Base-by-base conservation (phyloP, 2,797 vertebrate species). In the Xerus rutilus region DNA sequence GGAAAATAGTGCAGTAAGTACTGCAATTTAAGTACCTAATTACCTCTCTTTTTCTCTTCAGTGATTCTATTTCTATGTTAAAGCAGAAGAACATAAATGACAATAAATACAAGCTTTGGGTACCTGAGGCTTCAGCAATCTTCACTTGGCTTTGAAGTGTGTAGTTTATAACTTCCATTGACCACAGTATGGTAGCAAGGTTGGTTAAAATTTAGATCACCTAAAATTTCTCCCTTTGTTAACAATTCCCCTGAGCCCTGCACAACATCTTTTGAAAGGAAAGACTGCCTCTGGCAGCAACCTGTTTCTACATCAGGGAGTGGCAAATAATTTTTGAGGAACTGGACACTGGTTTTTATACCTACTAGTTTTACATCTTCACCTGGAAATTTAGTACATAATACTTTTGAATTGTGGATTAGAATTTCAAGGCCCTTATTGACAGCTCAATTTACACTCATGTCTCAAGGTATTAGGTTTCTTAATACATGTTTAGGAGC, bases 11-110 rank as follows among this genome's bases (percentile, higher is more conserved):
- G 12, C 47, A 70, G 23, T 54, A 77, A 74, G 23, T 79, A 59
- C 15, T 76, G 32, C 11, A 59, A 93, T 89, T 95, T 93, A 92
- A 89, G 83, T 89, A 49, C 13, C 59, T 43, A 83, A 45, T 86
- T 52, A 78, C 21, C 54, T 88, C 28, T 30, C 13, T 82, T 57
- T 72, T 43, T 90, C 21, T 94, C 69, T 87, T 87, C 10, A 32
- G 8, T 78, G 87, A 86, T 89, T 94, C 57, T 82, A 72, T 62
- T 93, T 90, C 79, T 49, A 94, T 82, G 86, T 94, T 81, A 85
- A 82, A 94, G 43, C 39, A 65, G 47, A 92, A 91, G 43, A 52
- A 83, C n/a, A 81, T 54, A 94, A 83, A 85, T 64, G 64, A 78
- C 45, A 69, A 49, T 84, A 95, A 81, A 95, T 30, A 30, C 14